Percentiles rank a stretch among this genome's conserved stretches.
Evolutionary conservation across 2,797 vertebrate genomes (phyloP).

Genomic region (Tarsius wallacei): DNA sequence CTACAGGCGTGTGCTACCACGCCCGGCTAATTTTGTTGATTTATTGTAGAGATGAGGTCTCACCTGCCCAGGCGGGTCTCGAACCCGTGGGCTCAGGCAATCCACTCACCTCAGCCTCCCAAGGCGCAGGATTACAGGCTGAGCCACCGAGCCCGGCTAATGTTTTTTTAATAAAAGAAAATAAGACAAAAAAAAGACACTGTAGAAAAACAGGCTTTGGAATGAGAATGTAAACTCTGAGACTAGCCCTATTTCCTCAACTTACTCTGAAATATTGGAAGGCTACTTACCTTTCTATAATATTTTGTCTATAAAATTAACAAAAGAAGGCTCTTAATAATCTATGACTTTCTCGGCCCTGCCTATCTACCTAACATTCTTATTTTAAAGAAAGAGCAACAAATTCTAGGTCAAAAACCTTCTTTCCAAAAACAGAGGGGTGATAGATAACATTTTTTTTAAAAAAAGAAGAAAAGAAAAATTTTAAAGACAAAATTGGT

Average conservation of each 20-base stretch:
- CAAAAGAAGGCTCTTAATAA: neutral
- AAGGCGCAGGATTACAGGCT: no score
- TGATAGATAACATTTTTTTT: neutral
- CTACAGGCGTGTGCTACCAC: no score
- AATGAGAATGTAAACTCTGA: neutral
- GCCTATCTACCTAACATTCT: neutral
- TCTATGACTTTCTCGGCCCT: neutral
- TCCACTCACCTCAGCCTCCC: no score
- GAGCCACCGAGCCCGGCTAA: no score
- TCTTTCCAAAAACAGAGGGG: neutral
- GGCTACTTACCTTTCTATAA: neutral
- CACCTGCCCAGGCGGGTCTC: no score
- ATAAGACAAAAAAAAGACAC: neutral
- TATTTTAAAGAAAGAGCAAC: constrained; percentile 20
- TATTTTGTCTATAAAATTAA: neutral
- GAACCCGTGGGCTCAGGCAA: no score
- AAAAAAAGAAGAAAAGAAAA: neutral
- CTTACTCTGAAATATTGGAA: neutral
- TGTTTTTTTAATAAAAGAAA: neutral
- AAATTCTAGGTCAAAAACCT: constrained; percentile 14
- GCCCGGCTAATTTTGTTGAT: no score
- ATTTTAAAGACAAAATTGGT: neutral
- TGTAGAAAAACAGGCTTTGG: neutral
- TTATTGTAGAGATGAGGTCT: no score
- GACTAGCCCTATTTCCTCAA: neutral